phyloP scores from a whole-genome alignment of 2,888 invertebrate species.

The Sarcophaga caerulescens region DNA sequence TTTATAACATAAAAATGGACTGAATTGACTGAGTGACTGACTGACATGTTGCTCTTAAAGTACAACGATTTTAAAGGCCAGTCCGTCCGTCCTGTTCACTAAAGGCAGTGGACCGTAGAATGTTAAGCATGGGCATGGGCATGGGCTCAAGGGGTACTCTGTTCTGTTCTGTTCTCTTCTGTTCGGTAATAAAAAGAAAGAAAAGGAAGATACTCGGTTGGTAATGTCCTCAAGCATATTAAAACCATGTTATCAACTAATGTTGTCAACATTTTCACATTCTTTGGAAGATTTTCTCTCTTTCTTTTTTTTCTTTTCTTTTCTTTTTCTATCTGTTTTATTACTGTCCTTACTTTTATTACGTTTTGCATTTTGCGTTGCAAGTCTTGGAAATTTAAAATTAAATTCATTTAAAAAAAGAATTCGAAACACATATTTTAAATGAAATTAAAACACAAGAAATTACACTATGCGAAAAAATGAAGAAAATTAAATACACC shows the following conservation, averaged over 20 bases:
- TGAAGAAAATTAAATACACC: too few relatives aligned
- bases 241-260: slow-evolving; percentile 53
- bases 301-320: slow-evolving; percentile 17
- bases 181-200: background rate
- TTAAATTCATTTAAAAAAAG: slow-evolving; percentile 34
- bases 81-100: background rate
- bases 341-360: background rate
- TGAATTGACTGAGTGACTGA: slow-evolving; percentile 29
- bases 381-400: slow-evolving; percentile 21
- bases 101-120: too few relatives aligned
- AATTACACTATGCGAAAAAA: too few relatives aligned
- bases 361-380: too few relatives aligned
- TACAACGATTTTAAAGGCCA: background rate
- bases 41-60: background rate
- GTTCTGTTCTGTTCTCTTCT: too few relatives aligned
- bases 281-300: slow-evolving; percentile 2
- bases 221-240: slow-evolving; percentile 55
- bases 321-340: background rate
- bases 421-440: too few relatives aligned
- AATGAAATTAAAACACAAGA: too few relatives aligned
- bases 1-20: slow-evolving; percentile 61
- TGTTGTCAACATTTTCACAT: slow-evolving; percentile 59
- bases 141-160: too few relatives aligned
- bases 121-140: too few relatives aligned
- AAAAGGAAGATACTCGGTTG: slow-evolving; percentile 31